Conservation (phyloP, 1,140 invertebrate species). For the Megathymus violae region DNA sequence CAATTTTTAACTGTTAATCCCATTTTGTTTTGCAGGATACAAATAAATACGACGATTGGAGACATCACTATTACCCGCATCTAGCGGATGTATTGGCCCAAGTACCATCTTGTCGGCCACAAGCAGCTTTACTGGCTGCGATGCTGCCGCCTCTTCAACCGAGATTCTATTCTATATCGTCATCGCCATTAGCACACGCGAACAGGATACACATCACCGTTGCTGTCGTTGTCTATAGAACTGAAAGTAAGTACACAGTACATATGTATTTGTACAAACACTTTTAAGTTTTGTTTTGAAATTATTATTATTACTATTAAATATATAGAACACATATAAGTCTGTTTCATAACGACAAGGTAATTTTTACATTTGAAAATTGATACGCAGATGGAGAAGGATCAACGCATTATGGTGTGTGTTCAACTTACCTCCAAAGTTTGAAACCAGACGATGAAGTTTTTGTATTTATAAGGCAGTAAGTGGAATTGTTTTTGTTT, state of each 20-base stretch:
- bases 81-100: conserved; percentile 93
- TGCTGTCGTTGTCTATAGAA: conserved; percentile 94
- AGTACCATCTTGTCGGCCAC: conserved; percentile 93
- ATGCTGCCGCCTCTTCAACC: conserved; percentile 94
- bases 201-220: conserved; percentile 96
- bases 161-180: conserved; percentile 97
- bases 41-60: conserved; percentile 96
- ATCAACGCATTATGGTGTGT: conserved; percentile 95
- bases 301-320: too few relatives aligned
- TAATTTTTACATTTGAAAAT: conserved; percentile 37
- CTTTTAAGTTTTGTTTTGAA: too few relatives aligned
- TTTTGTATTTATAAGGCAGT: conserved; percentile 93
- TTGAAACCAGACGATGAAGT: conserved; percentile 87
- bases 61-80: conserved; percentile 93
- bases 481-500: conserved; percentile 49
- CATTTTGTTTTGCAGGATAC: conserved; percentile 87
- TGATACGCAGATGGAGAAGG: conserved; percentile 90
- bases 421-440: conserved; percentile 94
- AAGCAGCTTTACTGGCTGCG: conserved; percentile 91
- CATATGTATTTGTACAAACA: too few relatives aligned
- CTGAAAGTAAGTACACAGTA: conserved; percentile 88
- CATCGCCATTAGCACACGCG: conserved; percentile 89
- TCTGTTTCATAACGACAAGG: too few relatives aligned
- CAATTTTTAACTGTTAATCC: neutral
- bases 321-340: too few relatives aligned